A percentile compares a stretch with the other conserved stretches of the same genome.
phyloP scores from a whole-genome alignment of 2,888 invertebrate species.

The Hirtodrosophila trivittata region DNA sequence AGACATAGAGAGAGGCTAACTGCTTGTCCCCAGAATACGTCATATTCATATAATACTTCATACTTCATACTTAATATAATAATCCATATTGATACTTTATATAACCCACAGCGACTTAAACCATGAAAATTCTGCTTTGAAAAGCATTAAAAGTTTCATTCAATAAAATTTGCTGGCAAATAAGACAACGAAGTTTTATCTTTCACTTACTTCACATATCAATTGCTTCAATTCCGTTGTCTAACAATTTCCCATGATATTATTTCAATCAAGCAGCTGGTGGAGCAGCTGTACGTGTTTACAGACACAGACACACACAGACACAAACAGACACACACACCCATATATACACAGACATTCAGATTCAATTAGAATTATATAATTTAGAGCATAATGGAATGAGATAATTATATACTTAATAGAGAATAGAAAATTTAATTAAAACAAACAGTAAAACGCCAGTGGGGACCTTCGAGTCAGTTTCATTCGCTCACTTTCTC shows the following conservation, averaged over 20 bases:
- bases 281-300: conserved; percentile 24
- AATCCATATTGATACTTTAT: no score
- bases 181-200: no score
- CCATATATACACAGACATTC: neutral
- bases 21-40: no score
- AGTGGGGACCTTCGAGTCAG: conserved; percentile 37
- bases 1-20: no score
- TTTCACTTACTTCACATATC: neutral
- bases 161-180: no score
- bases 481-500: conserved; percentile 38
- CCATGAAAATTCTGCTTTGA: no score
- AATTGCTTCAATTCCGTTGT: conserved; percentile 1
- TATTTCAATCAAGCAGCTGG: conserved; percentile 2
- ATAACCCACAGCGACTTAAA: no score
- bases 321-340: no score
- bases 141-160: no score
- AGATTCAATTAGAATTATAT: conserved; percentile 48
- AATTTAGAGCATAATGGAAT: conserved; percentile 42
- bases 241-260: conserved; percentile 5
- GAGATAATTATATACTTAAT: conserved; percentile 49
- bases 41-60: no score
- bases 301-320: neutral
- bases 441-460: conserved; percentile 55
- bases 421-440: conserved; percentile 55
- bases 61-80: no score